phyloP scores from a whole-genome alignment of 1,140 invertebrate genomes.

The Magallana angulata region DNA sequence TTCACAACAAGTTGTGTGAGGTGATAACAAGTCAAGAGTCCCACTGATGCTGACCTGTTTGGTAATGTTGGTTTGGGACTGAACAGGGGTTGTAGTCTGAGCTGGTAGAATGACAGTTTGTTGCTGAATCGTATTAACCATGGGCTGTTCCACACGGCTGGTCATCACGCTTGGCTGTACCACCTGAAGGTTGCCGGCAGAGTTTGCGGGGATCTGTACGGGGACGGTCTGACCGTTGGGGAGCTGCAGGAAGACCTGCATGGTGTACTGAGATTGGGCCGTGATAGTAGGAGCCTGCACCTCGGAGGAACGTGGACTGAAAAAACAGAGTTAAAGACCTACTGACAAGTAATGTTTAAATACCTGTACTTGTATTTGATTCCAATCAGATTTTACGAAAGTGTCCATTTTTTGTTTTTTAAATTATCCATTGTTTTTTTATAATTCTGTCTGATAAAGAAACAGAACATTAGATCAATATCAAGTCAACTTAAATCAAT shows the following conservation, averaged over 20 bases:
- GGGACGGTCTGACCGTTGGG: constrained; percentile 76
- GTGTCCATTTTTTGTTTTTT: no score
- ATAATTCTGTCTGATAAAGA: no score
- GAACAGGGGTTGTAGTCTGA: constrained; percentile 33
- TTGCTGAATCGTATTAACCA: neutral
- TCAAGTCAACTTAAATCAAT: no score
- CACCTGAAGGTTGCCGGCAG: constrained; percentile 5
- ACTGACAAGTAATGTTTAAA: no score
- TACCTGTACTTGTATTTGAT: no score
- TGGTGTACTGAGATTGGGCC: constrained; percentile 54
- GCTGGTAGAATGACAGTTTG: constrained; percentile 32
- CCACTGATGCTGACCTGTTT: constrained; percentile 47
- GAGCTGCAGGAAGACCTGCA: constrained; percentile 75
- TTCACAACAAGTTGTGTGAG: no score
- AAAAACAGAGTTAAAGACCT: neutral
- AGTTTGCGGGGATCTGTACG: constrained; percentile 73
- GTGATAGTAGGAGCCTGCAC: constrained; percentile 21
- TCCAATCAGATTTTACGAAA: no score
- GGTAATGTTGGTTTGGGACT: constrained; percentile 51
- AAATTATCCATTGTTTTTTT: no score
- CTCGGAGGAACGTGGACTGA: constrained; percentile 48
- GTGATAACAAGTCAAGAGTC: neutral
- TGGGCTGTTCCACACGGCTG: neutral
- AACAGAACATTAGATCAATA: no score
- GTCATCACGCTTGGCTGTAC: constrained; percentile 15